These are phyloP conservation scores for Budorcas taxicolor DNA, from an alignment of 2,113 vertebrate species.

Conservation along the genomic window DNA sequence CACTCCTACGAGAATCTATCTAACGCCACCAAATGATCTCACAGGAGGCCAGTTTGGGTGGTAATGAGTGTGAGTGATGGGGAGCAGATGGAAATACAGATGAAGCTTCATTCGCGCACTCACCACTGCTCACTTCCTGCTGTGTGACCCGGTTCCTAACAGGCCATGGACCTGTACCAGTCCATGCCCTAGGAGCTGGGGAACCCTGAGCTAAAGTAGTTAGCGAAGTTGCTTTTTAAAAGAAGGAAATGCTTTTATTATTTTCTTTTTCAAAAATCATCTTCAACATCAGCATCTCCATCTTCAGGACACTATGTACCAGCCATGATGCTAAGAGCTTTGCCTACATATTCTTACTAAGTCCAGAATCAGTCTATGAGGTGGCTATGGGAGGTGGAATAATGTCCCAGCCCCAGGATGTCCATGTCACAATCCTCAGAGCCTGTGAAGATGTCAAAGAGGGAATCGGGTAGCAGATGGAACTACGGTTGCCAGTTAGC, in stretches of 20 bases:
- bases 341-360: not conserved
- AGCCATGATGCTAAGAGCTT: not conserved
- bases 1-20: not conserved
- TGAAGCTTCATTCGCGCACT: not conserved
- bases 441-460: not conserved
- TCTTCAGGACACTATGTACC: not conserved
- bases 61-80: not conserved
- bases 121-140: not conserved
- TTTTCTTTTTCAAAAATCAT: not conserved
- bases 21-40: not conserved
- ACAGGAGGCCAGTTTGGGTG: not conserved
- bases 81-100: not conserved
- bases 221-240: not conserved
- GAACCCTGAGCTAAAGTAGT: not conserved
- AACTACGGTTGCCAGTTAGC: not conserved
- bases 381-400: not conserved
- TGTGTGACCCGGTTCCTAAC: not conserved
- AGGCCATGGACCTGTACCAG: not conserved
- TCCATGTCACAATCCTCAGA: not conserved
- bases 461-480: not conserved
- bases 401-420: not conserved
- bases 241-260: not conserved
- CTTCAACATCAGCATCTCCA: no score
- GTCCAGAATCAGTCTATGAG: rapidly evolving
- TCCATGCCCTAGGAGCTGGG: not conserved